Evolutionary conservation across 92 coral and sea anemone genomes (phyloP).

Genomic region (Actinernus sp.): DNA sequence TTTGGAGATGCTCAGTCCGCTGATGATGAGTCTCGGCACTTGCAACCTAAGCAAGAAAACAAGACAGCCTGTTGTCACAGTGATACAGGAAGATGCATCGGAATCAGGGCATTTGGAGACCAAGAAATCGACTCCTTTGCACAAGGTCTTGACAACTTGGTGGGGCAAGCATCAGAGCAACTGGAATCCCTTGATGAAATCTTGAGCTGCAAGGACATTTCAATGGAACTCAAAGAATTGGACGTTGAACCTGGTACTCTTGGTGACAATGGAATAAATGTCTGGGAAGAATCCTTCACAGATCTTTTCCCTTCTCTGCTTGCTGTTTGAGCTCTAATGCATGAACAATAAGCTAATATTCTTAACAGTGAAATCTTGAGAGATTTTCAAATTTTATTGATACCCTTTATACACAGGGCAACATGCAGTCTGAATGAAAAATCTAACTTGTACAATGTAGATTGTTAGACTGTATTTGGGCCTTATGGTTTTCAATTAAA

Average conservation of each 20-base stretch:
- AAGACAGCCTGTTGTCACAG: constrained; percentile 69
- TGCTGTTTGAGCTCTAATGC: constrained; percentile 60
- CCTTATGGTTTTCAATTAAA: no score
- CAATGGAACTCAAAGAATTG: constrained; percentile 68
- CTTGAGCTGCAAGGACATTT: constrained; percentile 69
- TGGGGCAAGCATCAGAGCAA: constrained; percentile 67
- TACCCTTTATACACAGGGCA: no score
- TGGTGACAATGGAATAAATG: constrained; percentile 64
- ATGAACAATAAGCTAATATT: no score
- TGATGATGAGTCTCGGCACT: constrained; percentile 49
- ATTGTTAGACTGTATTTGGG: no score
- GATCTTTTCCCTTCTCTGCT: constrained; percentile 93
- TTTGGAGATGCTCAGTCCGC: constrained; percentile 79
- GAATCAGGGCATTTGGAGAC: constrained; percentile 41
- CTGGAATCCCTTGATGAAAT: constrained; percentile 86
- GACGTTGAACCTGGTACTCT: constrained; percentile 82
- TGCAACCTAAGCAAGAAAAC: constrained; percentile 85
- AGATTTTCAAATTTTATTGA: background rate
- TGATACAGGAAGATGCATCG: constrained; percentile 40
- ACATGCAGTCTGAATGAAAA: no score
- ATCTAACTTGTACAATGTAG: no score
- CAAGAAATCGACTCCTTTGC: constrained; percentile 43
- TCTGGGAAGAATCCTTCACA: constrained; percentile 99
- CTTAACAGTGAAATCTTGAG: no score
- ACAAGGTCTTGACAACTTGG: constrained; percentile 71